Evolutionary conservation across 1,140 invertebrate genomes (phyloP).

Genomic region (Himalopsyche phryganea): DNA sequence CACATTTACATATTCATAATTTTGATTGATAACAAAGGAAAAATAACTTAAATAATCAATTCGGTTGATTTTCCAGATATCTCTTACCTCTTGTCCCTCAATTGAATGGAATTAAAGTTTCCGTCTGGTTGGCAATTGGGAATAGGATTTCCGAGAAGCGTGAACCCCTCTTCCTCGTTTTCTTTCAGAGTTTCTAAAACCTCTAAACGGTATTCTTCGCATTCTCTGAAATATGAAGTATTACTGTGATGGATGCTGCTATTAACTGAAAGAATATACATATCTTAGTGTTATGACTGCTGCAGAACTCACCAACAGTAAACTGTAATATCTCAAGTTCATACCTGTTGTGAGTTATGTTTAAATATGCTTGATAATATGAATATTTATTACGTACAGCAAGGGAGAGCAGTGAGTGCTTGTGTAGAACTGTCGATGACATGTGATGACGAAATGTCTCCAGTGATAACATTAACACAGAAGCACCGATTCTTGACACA

Average conservation of each 20-base stretch:
- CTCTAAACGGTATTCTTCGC: conserved; percentile 44
- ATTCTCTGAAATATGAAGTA: conserved; percentile 46
- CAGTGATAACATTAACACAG: conserved; percentile 52
- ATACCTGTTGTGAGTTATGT: too few species aligned
- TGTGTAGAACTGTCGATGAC: conserved; percentile 42
- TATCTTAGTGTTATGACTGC: too few species aligned
- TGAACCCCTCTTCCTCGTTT: conserved; percentile 41
- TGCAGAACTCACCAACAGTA: too few species aligned
- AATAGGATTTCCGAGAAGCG: conserved; percentile 40
- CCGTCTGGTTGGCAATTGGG: conserved; percentile 55
- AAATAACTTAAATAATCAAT: too few species aligned
- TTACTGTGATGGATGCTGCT: conserved; percentile 13
- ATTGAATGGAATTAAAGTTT: conserved; percentile 44
- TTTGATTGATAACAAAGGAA: too few species aligned
- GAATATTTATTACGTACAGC: conserved; percentile 58
- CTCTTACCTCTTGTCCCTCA: conserved; percentile 33
- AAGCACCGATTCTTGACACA: conserved; percentile 52
- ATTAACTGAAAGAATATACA: conserved; percentile 20
- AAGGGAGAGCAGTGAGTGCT: conserved; percentile 45
- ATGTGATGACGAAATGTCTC: conserved; percentile 37
- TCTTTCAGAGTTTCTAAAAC: conserved; percentile 38
- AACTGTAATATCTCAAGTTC: too few species aligned
- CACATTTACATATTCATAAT: too few species aligned
- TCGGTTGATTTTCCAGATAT: too few species aligned
- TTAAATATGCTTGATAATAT: too few species aligned